phyloP scores from a whole-genome alignment of 35 echinoderm and acorn worm genomes.

The Apostichopus japonicus region DNA sequence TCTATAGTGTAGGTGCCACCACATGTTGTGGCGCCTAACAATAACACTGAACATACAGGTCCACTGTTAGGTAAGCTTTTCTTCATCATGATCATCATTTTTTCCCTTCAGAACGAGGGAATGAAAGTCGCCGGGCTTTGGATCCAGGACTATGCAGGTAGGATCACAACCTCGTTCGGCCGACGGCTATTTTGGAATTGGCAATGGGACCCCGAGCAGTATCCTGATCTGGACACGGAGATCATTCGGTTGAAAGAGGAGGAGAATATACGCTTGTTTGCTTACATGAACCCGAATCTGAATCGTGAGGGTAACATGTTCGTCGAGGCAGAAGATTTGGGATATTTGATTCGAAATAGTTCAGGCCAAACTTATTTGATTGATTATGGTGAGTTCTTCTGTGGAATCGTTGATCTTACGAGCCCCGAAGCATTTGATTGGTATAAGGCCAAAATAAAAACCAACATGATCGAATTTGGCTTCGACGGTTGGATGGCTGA shows the following conservation, averaged over 20 bases:
- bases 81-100: neutral
- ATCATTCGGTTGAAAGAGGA: conserved; percentile 71
- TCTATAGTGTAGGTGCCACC: no score
- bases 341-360: conserved; percentile 73
- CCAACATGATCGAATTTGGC: conserved; percentile 91
- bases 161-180: conserved; percentile 91
- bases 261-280: conserved; percentile 64
- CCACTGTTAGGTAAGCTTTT: neutral
- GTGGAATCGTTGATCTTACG: conserved; percentile 94
- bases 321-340: conserved; percentile 69
- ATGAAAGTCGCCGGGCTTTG: conserved; percentile 82
- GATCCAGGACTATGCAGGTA: conserved; percentile 96
- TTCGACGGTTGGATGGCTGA: conserved; percentile 99
- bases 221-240: conserved; percentile 79
- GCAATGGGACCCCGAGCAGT: conserved; percentile 94
- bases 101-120: conserved; percentile 60
- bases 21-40: no score
- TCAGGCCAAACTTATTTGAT: conserved; percentile 81
- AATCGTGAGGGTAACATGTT: conserved; percentile 86
- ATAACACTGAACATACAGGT: no score
- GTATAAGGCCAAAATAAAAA: conserved; percentile 90
- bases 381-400: conserved; percentile 95
- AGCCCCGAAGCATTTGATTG: conserved; percentile 80
- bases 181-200: conserved; percentile 96
- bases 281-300: conserved; percentile 86